Conservation (phyloP, 23 tunicate genomes). For the Diplosoma virens region DNA sequence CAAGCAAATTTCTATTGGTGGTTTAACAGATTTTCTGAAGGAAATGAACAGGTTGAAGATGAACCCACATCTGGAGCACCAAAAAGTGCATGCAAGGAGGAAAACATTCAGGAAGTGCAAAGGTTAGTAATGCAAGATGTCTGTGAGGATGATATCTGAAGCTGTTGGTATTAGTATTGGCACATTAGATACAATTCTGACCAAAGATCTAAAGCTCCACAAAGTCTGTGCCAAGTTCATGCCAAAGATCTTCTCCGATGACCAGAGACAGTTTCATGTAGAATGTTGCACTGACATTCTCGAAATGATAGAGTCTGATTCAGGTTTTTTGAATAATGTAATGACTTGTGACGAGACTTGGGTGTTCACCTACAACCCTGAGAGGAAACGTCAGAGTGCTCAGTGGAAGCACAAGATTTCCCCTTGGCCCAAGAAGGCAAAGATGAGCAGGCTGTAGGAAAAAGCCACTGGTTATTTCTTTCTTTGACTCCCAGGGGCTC, state of each 20-base stretch:
- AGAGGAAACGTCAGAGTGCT: conserved; percentile 22
- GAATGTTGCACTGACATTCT: conserved; percentile 16
- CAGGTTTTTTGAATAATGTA: background rate
- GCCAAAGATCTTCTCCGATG: conserved; percentile 15
- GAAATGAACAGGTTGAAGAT: conserved; percentile 14
- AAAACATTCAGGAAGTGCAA: conserved; percentile 16
- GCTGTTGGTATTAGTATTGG: conserved; percentile 13
- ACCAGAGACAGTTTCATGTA: conserved; percentile 11
- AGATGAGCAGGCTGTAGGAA: conserved; percentile 1
- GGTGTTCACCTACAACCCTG: conserved; percentile 23
- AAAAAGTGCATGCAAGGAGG: conserved; percentile 12
- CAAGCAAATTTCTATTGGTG: conserved; percentile 24
- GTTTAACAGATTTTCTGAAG: conserved; percentile 13
- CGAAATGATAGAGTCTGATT: conserved; percentile 5
- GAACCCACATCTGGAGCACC: conserved; percentile 2
- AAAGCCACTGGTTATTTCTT: conserved; percentile 1
- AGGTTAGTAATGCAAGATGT: conserved; percentile 12
- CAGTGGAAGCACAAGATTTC: conserved; percentile 22
- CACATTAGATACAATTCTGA: conserved; percentile 10
- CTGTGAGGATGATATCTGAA: conserved; percentile 7
- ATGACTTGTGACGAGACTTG: conserved; percentile 19
- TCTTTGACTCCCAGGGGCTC: conserved; percentile 23
- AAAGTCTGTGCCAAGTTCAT: conserved; percentile 6
- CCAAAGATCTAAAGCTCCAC: conserved; percentile 2
- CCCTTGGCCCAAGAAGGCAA: conserved; percentile 16